Conservation (phyloP, 2,113 vertebrate species). For the Oryzias celebensis region DNA sequence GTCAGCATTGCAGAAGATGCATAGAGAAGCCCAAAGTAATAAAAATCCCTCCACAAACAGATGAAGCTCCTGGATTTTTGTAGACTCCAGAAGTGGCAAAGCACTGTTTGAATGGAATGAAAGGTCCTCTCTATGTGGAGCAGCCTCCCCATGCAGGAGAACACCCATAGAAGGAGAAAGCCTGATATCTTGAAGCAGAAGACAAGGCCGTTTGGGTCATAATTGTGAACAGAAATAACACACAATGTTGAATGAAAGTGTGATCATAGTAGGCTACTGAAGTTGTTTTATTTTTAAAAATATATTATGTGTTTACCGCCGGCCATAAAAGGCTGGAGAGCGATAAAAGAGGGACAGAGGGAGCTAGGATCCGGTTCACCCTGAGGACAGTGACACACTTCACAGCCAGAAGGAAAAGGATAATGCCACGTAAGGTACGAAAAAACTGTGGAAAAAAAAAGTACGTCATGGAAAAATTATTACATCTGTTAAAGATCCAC, state of each 20-base stretch:
- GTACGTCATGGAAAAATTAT: no score
- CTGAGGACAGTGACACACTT: slow-evolving; percentile 60
- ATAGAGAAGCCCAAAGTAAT: slow-evolving; percentile 33
- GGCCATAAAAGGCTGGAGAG: slow-evolving; percentile 50
- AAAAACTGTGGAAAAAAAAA: slow-evolving; percentile 53
- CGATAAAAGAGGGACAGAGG: slow-evolving; percentile 16
- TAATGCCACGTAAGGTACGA: slow-evolving; percentile 62
- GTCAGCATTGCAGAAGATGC: slow-evolving; percentile 43
- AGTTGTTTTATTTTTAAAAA: not conserved
- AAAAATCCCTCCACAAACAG: not conserved
- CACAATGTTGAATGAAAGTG: no score
- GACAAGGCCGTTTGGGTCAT: not conserved
- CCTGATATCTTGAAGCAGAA: slow-evolving; percentile 62
- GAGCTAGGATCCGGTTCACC: slow-evolving; percentile 20
- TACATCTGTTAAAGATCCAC: no score
- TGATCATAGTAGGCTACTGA: not conserved
- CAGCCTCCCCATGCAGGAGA: slow-evolving; percentile 51
- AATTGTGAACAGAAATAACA: no score
- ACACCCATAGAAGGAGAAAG: slow-evolving; percentile 54
- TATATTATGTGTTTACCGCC: slow-evolving; percentile 55
- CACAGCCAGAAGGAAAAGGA: slow-evolving; percentile 72
- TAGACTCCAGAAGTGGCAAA: slow-evolving; percentile 24
- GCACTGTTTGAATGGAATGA: slow-evolving; percentile 41
- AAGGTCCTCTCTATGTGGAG: slow-evolving; percentile 30
- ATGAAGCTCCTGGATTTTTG: not conserved